phyloP scores from a whole-genome alignment of 2,888 invertebrate species.

The Cataglyphis altisquamis region DNA sequence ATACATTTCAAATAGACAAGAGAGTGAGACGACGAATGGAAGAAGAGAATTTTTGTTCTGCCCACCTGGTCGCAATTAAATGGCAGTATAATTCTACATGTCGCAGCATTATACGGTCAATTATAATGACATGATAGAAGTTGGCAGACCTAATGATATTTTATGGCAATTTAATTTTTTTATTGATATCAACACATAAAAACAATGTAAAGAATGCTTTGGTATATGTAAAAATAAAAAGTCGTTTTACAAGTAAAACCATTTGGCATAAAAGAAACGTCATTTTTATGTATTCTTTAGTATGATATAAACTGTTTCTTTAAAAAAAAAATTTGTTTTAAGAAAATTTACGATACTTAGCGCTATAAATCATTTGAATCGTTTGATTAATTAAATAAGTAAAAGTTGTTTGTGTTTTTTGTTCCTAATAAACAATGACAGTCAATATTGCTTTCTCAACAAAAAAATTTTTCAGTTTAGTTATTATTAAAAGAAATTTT shows the following conservation, averaged over 20 bases:
- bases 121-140: neutral
- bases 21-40: neutral
- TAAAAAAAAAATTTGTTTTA: neutral
- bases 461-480: neutral
- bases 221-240: neutral
- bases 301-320: neutral
- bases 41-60: neutral
- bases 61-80: slow-evolving; percentile 1
- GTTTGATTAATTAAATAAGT: neutral
- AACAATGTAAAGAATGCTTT: too few species aligned
- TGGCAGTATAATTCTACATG: neutral
- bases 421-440: neutral
- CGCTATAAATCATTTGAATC: neutral
- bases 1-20: neutral
- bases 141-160: neutral
- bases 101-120: neutral
- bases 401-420: neutral
- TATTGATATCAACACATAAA: neutral
- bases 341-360: neutral
- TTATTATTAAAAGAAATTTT: neutral
- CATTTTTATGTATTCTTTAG: neutral
- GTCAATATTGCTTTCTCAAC: neutral
- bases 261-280: neutral
- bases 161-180: neutral
- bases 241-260: neutral